Evolutionary conservation across 2,113 vertebrate genomes (phyloP).

Genomic region (Hippocampus comes): DNA sequence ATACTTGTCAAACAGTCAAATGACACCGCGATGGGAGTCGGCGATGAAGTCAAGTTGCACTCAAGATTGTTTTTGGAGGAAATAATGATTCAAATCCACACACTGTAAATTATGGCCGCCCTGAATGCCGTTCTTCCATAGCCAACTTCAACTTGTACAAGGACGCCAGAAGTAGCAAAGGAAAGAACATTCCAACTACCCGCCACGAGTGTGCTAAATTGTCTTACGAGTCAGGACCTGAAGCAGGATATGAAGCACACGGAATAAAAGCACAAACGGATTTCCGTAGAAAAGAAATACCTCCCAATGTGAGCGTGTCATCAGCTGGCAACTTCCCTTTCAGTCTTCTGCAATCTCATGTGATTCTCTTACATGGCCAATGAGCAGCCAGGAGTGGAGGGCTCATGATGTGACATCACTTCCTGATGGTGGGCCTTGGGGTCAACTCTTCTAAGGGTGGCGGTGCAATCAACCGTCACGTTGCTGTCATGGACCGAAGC

Average conservation of each 20-base stretch:
- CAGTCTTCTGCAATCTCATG: not conserved
- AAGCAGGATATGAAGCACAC: not conserved
- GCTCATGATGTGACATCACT: not conserved
- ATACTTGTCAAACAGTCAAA: not conserved
- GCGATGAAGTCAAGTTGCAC: not conserved
- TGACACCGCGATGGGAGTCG: not conserved
- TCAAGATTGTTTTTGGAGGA: not conserved
- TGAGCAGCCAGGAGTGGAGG: not conserved
- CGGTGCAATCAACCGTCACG: no score
- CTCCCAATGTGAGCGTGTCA: no score
- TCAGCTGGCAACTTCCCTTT: not conserved
- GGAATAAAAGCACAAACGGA: not conserved
- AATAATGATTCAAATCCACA: not conserved
- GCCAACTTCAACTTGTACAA: not conserved
- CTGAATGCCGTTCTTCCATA: not conserved
- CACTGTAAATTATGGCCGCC: not conserved
- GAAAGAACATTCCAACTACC: not conserved
- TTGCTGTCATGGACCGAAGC: not conserved
- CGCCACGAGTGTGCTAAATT: not conserved
- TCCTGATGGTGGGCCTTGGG: not conserved
- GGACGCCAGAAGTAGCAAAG: not conserved
- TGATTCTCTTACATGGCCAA: not conserved
- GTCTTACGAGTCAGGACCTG: not conserved
- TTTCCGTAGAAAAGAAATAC: no score
- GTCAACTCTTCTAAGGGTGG: not conserved